phyloP scores from a whole-genome alignment of 2,888 invertebrate genomes.

The Kuschelorhynchus macadamiae region DNA sequence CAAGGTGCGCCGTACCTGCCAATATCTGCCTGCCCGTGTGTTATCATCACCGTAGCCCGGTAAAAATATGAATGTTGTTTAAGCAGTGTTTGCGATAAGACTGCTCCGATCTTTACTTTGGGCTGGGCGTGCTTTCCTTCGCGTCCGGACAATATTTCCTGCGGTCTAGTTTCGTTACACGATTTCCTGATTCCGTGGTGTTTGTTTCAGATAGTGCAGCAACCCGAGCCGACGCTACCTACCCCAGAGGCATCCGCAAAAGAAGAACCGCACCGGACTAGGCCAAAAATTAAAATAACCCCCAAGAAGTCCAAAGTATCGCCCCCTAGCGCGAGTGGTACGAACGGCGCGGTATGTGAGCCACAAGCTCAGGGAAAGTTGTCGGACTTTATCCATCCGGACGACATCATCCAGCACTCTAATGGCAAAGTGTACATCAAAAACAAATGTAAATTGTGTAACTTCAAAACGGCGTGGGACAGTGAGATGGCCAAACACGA shows the following conservation, averaged over 20 bases:
- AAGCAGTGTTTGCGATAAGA: slow-evolving; percentile 46
- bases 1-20: slow-evolving; percentile 58
- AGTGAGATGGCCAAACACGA: slow-evolving; percentile 73
- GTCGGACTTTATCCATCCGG: slow-evolving; percentile 70
- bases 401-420: slow-evolving; percentile 67
- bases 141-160: slow-evolving; percentile 29
- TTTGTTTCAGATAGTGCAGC: slow-evolving; percentile 62
- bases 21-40: slow-evolving; percentile 32
- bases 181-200: slow-evolving; percentile 29
- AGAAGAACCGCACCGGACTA: slow-evolving; percentile 50
- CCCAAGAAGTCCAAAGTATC: slow-evolving; percentile 50
- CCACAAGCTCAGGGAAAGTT: slow-evolving; percentile 28
- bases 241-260: slow-evolving; percentile 1
- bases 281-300: slow-evolving; percentile 48
- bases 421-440: slow-evolving; percentile 69
- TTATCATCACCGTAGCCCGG: slow-evolving; percentile 37
- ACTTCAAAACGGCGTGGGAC: slow-evolving; percentile 73
- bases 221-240: slow-evolving; percentile 56
- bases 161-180: slow-evolving; percentile 21
- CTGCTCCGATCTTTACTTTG: slow-evolving; percentile 60
- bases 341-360: slow-evolving; percentile 46
- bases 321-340: slow-evolving; percentile 48
- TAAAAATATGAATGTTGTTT: slow-evolving; percentile 42
- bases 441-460: slow-evolving; percentile 71
- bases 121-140: slow-evolving; percentile 54